These are phyloP conservation scores for Bufotes viridis DNA, from an alignment of 2,797 vertebrate genomes.

Conservation along the genomic window DNA sequence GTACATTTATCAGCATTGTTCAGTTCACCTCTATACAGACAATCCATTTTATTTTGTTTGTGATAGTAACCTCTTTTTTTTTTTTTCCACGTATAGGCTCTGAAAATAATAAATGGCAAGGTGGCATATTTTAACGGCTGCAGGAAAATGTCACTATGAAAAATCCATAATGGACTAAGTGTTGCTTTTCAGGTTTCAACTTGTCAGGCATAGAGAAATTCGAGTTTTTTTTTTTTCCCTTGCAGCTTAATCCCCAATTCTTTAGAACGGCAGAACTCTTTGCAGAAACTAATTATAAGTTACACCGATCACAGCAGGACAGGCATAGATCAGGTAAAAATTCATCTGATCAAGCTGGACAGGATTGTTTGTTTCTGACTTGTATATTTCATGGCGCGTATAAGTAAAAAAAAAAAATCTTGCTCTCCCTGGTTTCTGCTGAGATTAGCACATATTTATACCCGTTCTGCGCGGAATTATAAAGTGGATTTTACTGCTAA, in stretches of 20 bases:
- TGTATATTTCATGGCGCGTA: conserved; percentile 63
- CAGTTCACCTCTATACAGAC: conserved; percentile 90
- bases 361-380: conserved; percentile 65
- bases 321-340: conserved; percentile 82
- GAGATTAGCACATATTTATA: conserved; percentile 50
- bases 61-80: conserved; percentile 81
- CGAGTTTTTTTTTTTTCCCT: conserved; percentile 70
- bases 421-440: conserved; percentile 26
- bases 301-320: conserved; percentile 86
- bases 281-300: conserved; percentile 93
- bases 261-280: conserved; percentile 82
- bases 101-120: conserved; percentile 93
- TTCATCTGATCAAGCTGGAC: conserved; percentile 78
- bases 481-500: conserved; percentile 11
- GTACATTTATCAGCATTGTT: conserved; percentile 97
- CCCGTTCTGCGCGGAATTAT: conserved; percentile 13
- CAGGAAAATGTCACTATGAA: conserved; percentile 97
- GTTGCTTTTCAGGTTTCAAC: conserved; percentile 98
- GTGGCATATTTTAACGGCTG: conserved; percentile 84
- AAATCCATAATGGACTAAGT: conserved; percentile 99
- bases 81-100: conserved; percentile 85
- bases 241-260: conserved; percentile 79
- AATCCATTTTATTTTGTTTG: conserved; percentile 94
- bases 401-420: conserved; percentile 47
- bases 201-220: conserved; percentile 97